Base-by-base conservation (phyloP, 2,797 vertebrate genomes). In the Jordanella pulchra region DNA sequence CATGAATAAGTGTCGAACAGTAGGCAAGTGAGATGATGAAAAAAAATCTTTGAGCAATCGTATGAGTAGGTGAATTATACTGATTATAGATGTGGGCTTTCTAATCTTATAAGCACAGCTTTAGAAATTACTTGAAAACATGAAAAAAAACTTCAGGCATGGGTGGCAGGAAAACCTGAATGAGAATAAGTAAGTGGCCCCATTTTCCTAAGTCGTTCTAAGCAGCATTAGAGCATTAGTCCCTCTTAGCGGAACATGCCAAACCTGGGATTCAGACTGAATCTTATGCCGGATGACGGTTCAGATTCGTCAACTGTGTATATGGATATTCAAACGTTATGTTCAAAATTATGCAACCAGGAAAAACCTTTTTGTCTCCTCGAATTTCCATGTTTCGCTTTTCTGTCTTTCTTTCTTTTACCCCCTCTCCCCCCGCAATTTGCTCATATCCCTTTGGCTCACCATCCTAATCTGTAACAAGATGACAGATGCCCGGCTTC, bases 211-310 rank as follows among this genome's bases (percentile, higher is more conserved):
- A 92, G 90, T 87, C 91, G 80, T 89, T 85, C 88, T 91, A 92
- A 92, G 90, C 81, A 86, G 92, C 87, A 91, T 93, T 92, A 92
- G 86, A 87, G 92, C 85, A 91, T 93, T 92, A 92, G 86, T 89
- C 84, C 83, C 76, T 93, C 91, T 89, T 82, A 91, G 87, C 89
- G 89, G 89, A 92, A 90, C 88, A 90, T 76, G 85, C 83, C 87
- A 92, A 92, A 91, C 86, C 88, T 83, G 72, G 80, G 88, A 92
- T 89, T 89, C 88, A 86, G 74, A 76, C 80, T 66, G 87, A 90
- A 89, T 89, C 84, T 80, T 63, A 80, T 88, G 79, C 85, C n/a
- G 78, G 82, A 81, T 73, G 71, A 83, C 71, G 87, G 86, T 91
- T 89, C 89, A 53, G 70, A 87, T 85, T 84, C 85, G 87, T 92